Evolutionary conservation across 2,797 vertebrate species (phyloP), one percentile per base, ranked within the genome.

Genomic region (Hyperoplus immaculatus): DNA sequence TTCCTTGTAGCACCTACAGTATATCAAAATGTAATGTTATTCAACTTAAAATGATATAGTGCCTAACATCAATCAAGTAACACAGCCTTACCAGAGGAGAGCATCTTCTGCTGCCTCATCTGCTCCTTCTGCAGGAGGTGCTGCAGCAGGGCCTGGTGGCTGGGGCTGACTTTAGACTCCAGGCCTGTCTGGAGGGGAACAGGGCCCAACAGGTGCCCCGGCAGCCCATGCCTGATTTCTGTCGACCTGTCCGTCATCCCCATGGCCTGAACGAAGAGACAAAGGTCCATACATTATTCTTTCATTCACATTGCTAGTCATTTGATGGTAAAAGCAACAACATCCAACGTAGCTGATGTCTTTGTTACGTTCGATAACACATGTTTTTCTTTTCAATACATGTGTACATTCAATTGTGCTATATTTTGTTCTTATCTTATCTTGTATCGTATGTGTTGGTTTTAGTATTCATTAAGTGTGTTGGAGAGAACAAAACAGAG

Each of bases 111-210:
- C 81, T 99, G 97, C 72, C 98, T 95, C 94, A 99, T 97, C 91
- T 99, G 98, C 87, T 99, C 98, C 91, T 98, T 99, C 93, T 99
- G 88, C 70, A 99, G 95, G 72, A 99, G 95, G 92, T 99, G 98
- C 65, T 99, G 98, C 82, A 99, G 96, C 47, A 99, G 97, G 65
- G 97, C 98, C 87, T 99, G 98, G 85, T 99, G 98, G 92, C 98
- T 98, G 94, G 97, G 97, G 89, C 96, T 97, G 78, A 97, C 96
- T 88, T 98, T 99, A 65, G 96, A 96, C 81, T 99, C 98, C 80
- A 97, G 95, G 82, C 95, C 76, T 0, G 96, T 93, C 15, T 97
- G 95, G 0, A 97, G 89, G 7, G 97, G 93, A 68, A 97, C 88
- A 12, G 94, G 95, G 38, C 96, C 97, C 72, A 96, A 90, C 5